Conservation (phyloP, 2,888 invertebrate genomes). For the Diarsia mendica region DNA sequence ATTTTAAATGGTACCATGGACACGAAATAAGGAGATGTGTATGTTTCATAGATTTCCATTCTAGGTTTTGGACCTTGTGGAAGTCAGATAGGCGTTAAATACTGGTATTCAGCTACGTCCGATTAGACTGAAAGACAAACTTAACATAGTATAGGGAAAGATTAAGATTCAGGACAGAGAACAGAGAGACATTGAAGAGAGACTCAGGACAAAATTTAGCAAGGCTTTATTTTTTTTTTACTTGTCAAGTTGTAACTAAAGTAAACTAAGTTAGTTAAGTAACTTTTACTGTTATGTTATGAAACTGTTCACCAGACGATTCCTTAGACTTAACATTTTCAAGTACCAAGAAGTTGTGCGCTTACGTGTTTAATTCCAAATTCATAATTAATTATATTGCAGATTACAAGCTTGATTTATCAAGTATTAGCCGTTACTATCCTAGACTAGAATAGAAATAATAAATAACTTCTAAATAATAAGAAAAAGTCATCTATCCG, state of each 20-base stretch:
- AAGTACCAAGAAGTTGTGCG: neutral
- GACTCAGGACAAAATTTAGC: too few relatives aligned
- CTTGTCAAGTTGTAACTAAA: neutral
- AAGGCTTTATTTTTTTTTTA: neutral
- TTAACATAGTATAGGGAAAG: too few relatives aligned
- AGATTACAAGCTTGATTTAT: neutral
- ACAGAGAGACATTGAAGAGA: too few relatives aligned
- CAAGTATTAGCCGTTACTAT: neutral
- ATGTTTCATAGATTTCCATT: neutral
- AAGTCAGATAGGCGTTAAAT: too few relatives aligned
- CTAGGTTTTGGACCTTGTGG: too few relatives aligned
- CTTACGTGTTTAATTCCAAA: neutral
- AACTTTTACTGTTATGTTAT: neutral
- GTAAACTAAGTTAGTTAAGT: neutral
- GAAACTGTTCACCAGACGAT: neutral
- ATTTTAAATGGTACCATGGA: neutral
- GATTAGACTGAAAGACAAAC: too few relatives aligned
- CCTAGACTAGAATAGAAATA: neutral
- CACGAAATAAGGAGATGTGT: neutral
- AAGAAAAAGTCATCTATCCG: neutral
- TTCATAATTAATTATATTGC: neutral
- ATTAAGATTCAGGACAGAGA: neutral
- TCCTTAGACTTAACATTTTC: neutral
- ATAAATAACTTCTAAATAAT: neutral
- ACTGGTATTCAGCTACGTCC: neutral